These are phyloP conservation scores for Rhinogobio ventralis DNA, from an alignment of 2,797 vertebrate genomes.

Conservation along the genomic window DNA sequence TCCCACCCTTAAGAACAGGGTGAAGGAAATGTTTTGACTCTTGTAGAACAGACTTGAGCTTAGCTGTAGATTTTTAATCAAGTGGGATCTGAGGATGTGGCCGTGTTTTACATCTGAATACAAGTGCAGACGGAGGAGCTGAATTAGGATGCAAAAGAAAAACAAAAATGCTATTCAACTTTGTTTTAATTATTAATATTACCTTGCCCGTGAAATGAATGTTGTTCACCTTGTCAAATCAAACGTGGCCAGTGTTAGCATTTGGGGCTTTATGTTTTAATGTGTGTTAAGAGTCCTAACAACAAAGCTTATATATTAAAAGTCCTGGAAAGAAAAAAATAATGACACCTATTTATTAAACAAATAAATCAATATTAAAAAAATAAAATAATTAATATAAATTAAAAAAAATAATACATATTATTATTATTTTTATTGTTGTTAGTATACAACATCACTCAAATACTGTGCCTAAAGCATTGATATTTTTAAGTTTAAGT, in stretches of 20 bases:
- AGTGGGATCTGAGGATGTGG: slow-evolving; percentile 3
- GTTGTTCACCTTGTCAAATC: not conserved
- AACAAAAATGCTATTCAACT: not conserved
- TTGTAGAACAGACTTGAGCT: slow-evolving; percentile 35
- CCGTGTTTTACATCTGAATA: slow-evolving; percentile 20
- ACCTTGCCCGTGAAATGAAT: not conserved
- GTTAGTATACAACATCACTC: not conserved
- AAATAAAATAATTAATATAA: not conserved
- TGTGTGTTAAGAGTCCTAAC: slow-evolving; percentile 17
- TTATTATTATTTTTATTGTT: not conserved
- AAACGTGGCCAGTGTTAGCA: not conserved
- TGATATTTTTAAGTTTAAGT: not conserved
- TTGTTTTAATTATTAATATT: not conserved
- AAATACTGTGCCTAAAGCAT: not conserved
- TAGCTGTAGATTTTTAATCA: slow-evolving; percentile 34
- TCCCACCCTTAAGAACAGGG: slow-evolving; percentile 27
- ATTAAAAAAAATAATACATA: not conserved
- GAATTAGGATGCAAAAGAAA: not conserved
- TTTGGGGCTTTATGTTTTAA: not conserved
- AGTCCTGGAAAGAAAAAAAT: not conserved
- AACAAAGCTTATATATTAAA: not conserved
- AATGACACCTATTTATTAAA: not conserved
- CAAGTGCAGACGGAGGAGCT: not conserved
- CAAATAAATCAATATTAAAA: not conserved
- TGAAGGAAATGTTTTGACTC: slow-evolving; percentile 45